phyloP scores from a whole-genome alignment of 2,797 vertebrate species.

The Limosa lapponica region DNA sequence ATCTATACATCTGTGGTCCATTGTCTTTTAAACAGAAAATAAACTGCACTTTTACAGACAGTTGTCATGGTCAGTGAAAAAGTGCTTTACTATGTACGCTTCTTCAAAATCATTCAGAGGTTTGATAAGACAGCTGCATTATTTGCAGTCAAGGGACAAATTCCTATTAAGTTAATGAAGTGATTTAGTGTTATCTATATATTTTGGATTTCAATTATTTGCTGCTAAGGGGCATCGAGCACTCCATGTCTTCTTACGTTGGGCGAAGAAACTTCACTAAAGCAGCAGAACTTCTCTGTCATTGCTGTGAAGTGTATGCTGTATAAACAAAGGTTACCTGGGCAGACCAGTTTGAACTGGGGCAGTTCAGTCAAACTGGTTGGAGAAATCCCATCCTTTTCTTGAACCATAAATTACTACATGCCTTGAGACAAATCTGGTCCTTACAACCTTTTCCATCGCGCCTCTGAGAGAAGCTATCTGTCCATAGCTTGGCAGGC shows the following conservation, averaged over 20 bases:
- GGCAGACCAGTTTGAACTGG: background rate
- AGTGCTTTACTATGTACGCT: background rate
- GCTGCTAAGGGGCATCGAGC: background rate
- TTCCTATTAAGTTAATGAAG: background rate
- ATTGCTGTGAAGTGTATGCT: background rate
- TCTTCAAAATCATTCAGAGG: background rate
- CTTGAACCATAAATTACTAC: background rate
- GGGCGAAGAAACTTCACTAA: background rate
- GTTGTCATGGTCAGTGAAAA: background rate
- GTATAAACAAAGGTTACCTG: background rate
- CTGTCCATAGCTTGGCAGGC: background rate
- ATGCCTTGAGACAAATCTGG: background rate
- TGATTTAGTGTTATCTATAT: background rate
- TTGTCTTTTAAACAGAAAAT: background rate
- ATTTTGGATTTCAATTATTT: background rate
- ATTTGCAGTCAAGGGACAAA: background rate
- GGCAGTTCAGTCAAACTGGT: background rate
- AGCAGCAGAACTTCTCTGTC: background rate
- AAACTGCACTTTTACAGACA: background rate
- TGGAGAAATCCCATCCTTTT: background rate
- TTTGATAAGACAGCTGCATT: background rate
- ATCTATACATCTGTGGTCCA: background rate
- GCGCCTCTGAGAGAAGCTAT: background rate
- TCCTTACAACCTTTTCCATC: background rate
- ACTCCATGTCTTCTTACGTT: background rate